Conservation (phyloP, 2,797 vertebrate genomes). For the Adelosebastes latens region DNA sequence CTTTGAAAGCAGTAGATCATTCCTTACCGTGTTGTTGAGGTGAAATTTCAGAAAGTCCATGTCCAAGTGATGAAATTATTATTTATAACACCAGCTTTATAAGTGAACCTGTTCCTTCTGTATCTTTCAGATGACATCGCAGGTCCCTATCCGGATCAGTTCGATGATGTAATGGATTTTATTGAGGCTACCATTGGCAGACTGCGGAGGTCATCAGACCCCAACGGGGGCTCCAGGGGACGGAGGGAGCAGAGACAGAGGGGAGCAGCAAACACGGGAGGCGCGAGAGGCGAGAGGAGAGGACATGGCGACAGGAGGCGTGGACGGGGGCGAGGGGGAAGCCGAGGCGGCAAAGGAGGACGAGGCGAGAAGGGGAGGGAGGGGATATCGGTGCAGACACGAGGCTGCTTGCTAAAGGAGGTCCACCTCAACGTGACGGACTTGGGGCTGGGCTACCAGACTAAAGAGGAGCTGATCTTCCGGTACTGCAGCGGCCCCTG, state of each 20-base stretch:
- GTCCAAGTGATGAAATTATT: background rate
- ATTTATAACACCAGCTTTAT: background rate
- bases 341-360: conserved; percentile 78
- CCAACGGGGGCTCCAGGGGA: conserved; percentile 75
- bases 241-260: conserved; percentile 87
- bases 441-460: conserved; percentile 95
- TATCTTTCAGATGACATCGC: conserved; percentile 86
- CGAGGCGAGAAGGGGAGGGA: conserved; percentile 78
- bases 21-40: background rate
- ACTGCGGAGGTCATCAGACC: conserved; percentile 90
- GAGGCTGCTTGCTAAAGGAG: conserved; percentile 93
- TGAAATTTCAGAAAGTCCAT: background rate
- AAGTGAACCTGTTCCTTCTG: conserved; percentile 7
- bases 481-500: conserved; percentile 98
- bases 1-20: background rate
- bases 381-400: conserved; percentile 83
- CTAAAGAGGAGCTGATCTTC: conserved; percentile 98
- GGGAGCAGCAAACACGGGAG: conserved; percentile 78
- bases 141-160: conserved; percentile 91
- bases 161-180: conserved; percentile 96
- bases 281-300: conserved; percentile 77
- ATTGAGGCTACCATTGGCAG: conserved; percentile 95
- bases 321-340: conserved; percentile 77
- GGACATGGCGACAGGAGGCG: conserved; percentile 76
- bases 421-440: conserved; percentile 98